Evolutionary conservation across 2,797 vertebrate genomes (phyloP), one percentile per base, ranked within the genome.

Genomic region (Coranthus polyacanthus): DNA sequence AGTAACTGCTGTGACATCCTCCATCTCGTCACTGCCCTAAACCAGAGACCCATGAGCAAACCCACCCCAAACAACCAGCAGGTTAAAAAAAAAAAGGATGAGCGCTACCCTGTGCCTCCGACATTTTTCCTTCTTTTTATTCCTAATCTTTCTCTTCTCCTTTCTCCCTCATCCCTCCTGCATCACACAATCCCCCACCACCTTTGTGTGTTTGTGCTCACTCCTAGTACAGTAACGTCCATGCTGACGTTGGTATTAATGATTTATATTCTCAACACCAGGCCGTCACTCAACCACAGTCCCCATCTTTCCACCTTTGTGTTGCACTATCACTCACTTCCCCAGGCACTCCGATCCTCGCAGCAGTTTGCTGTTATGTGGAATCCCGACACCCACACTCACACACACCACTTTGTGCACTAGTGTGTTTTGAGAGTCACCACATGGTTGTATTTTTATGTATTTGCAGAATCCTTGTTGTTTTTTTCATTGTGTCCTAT

Each of bases 261-360:
- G 36, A 76, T 61, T 77, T 21, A 64, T 51, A 24, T 46, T 46
- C 21, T 61, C 22, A 39, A 44, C 75, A 58, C 82, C 7, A 22
- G 58, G 58, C 54, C 84, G 68, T 67, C 81, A 72, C 66, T 34
- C 54, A 67, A 41, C 46, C 79, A 73, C 83, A 73, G 66, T 56
- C 57, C 45, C 66, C 20, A 9, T 67, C 69, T 56, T 57, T 56
- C 49, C 72, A 73, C 68, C 58, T 72, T 69, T 80, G 60, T 89
- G 77, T 78, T 84, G 79, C 88, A 90, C 74, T 17, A 13, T 73
- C 85, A 86, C 82, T 75, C 65, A 51, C 78, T 24, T 17, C 32
- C 53, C 24, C 21, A 1, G 43, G 72, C 75, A 67, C 75, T 46
- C 39, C 67, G 57, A 75, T 60, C 61, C 42, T 39, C 9, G 18